Evolutionary conservation across 2,888 invertebrate genomes (phyloP), one percentile per base, ranked within the genome.

Genomic region (Emmelina monodactyla): DNA sequence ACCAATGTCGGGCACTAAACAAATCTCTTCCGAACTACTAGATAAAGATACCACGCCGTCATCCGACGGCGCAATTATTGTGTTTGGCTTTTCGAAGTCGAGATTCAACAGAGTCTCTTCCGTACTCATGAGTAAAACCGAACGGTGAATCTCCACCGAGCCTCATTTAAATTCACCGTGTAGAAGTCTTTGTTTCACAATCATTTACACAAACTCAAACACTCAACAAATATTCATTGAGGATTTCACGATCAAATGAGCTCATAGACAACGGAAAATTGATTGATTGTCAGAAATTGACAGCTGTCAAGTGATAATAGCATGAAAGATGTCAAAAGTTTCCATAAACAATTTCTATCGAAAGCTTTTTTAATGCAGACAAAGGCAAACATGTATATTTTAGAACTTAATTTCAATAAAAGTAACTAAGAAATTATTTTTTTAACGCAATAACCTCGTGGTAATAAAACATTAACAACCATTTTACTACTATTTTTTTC

Each of bases 1-100:
- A 47, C 86, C 86, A 51, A 93, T 87, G 75, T 92, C 92, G 49
- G 92, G 92, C 55, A 92, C 86, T 66, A 89, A 79, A 67, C 86
- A 85, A 66, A 88, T 86, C 69, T 89, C 89, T 67, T 89, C 87
- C 40, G 76, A 66, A 58, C 82, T 82, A 65, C 75, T 80, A 47
- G 83, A 83, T 58, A 83, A 66, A 48, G 83, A 83, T 58, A 83
- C 82, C 71, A 82, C 81, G 71, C 81, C 82, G 72, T 79, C 80
- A 73, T 81, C 82, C 69, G 79, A 75, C 62, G 64, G 75, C 58
- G 66, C 55, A 62, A 62, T 64, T 50, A 56, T 51, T 50, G 63
- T 61, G 52, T 60, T 68, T 46, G 67, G 65, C 57, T 84, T 84
- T 70, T 84, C 84, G 73, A 85, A 81, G 70, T 84, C 84, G 64